A percentile compares a stretch with the other conserved stretches of the same genome.
Conservation (phyloP, 1,140 invertebrate genomes). For the Zaprionus tsacasi region DNA sequence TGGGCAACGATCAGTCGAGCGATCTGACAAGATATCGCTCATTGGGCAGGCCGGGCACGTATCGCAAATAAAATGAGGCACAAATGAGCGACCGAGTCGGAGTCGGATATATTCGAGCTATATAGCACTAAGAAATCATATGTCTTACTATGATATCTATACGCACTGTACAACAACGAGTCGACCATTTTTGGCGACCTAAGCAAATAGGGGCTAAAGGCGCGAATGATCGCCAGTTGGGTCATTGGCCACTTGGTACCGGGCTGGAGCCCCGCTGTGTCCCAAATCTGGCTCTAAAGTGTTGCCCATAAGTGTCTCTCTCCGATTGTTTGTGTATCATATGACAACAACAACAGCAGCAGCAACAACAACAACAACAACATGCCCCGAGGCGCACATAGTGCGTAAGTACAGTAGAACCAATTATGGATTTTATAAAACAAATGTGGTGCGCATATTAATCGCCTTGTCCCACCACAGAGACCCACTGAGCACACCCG, state of each 20-base stretch:
- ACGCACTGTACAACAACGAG: conserved; percentile 59
- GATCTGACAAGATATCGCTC: conserved; percentile 21
- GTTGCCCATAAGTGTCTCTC: conserved; percentile 82
- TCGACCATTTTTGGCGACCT: conserved; percentile 77
- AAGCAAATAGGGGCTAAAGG: conserved; percentile 71
- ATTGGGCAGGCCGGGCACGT: conserved; percentile 67
- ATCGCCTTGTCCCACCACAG: conserved; percentile 55
- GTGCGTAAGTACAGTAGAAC: conserved; percentile 84
- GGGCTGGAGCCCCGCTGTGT: conserved; percentile 38
- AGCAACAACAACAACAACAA: conserved; percentile 28
- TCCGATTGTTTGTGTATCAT: conserved; percentile 81
- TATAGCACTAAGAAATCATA: conserved; percentile 78
- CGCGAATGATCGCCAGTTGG: conserved; percentile 57
- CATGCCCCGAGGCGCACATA: conserved; percentile 23
- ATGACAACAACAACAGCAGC: conserved; percentile 55
- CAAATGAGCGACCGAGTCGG: conserved; percentile 59
- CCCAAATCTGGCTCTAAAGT: conserved; percentile 83
- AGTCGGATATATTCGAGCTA: conserved; percentile 34
- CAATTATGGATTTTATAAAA: conserved; percentile 84
- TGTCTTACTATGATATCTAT: conserved; percentile 80
- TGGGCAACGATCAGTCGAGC: background rate
- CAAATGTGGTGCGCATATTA: conserved; percentile 79
- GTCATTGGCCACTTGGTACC: conserved; percentile 66
- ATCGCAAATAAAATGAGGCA: conserved; percentile 75
- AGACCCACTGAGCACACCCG: background rate